phyloP scores from a whole-genome alignment of 2,797 vertebrate genomes.

The Amniataba percoides region DNA sequence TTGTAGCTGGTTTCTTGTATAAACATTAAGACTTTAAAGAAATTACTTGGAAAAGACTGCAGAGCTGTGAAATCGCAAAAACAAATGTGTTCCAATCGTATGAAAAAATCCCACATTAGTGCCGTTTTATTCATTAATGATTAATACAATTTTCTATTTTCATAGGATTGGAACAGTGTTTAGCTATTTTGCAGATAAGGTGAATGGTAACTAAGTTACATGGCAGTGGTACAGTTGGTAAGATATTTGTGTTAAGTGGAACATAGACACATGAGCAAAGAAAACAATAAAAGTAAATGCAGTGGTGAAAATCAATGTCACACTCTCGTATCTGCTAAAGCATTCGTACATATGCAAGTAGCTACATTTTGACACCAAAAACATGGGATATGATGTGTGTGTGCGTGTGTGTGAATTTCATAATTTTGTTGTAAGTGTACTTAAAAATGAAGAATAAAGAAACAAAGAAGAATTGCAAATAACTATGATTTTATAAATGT shows the following conservation, averaged over 20 bases:
- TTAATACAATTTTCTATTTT: slow-evolving; percentile 22
- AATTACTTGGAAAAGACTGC: not conserved
- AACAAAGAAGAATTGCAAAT: slow-evolving; percentile 72
- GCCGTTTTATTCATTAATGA: slow-evolving; percentile 34
- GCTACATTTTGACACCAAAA: slow-evolving; percentile 79
- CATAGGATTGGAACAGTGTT: slow-evolving; percentile 29
- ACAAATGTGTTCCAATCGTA: slow-evolving; percentile 14
- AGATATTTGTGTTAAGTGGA: slow-evolving; percentile 37
- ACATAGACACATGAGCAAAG: slow-evolving; percentile 21
- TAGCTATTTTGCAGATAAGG: slow-evolving; percentile 23
- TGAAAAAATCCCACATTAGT: slow-evolving; percentile 32
- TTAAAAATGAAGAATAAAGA: slow-evolving; percentile 84
- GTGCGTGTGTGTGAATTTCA: slow-evolving; percentile 50
- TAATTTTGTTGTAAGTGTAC: slow-evolving; percentile 84
- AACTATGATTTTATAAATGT: slow-evolving; percentile 83
- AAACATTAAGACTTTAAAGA: slow-evolving; percentile 24
- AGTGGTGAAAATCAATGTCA: slow-evolving; percentile 33
- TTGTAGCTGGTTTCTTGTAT: slow-evolving; percentile 34
- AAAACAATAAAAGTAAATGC: slow-evolving; percentile 21
- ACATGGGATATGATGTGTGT: slow-evolving; percentile 53
- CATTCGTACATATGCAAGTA: slow-evolving; percentile 78
- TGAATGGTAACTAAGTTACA: slow-evolving; percentile 25
- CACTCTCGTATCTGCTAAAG: slow-evolving; percentile 32
- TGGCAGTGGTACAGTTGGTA: slow-evolving; percentile 26
- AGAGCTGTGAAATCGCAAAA: slow-evolving; percentile 23